Evolutionary conservation across 2,888 invertebrate species (phyloP).

Genomic region (Sminthurides aquaticus): DNA sequence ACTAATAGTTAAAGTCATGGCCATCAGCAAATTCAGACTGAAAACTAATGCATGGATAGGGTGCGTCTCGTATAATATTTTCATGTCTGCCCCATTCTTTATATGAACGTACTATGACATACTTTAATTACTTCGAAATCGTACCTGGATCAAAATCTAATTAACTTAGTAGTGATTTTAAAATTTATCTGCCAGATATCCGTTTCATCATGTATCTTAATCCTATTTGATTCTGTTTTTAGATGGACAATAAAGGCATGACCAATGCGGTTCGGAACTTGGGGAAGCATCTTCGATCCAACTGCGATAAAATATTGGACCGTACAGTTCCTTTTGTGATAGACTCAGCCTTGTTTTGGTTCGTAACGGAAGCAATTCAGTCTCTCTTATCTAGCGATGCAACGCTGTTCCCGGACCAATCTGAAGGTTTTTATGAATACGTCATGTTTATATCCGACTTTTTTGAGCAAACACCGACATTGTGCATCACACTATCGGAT

Average conservation of each 20-base stretch:
- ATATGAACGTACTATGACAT: too few species aligned
- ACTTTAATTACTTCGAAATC: too few species aligned
- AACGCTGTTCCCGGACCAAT: slow-evolving; percentile 17
- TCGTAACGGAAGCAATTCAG: slow-evolving; percentile 31
- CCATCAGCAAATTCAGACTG: too few species aligned
- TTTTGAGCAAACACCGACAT: slow-evolving; percentile 39
- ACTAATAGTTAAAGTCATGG: too few species aligned
- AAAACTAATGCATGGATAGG: too few species aligned
- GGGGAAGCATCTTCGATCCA: slow-evolving; percentile 32
- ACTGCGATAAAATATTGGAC: slow-evolving; percentile 42
- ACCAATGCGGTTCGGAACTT: slow-evolving; percentile 26
- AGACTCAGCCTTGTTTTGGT: slow-evolving; percentile 30
- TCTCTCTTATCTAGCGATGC: slow-evolving; percentile 19
- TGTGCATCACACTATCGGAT: slow-evolving; percentile 33
- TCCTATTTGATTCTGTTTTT: background rate
- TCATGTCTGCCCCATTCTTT: too few species aligned
- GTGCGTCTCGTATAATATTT: too few species aligned
- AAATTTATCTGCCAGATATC: too few species aligned
- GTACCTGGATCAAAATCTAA: too few species aligned
- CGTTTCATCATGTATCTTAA: too few species aligned
- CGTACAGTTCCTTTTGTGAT: slow-evolving; percentile 37
- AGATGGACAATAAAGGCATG: slow-evolving; percentile 16
- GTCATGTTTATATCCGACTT: slow-evolving; percentile 41
- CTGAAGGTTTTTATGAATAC: slow-evolving; percentile 32
- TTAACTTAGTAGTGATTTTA: too few species aligned